phyloP scores from a whole-genome alignment of 1,140 invertebrate genomes.

The Conus betulinus region DNA sequence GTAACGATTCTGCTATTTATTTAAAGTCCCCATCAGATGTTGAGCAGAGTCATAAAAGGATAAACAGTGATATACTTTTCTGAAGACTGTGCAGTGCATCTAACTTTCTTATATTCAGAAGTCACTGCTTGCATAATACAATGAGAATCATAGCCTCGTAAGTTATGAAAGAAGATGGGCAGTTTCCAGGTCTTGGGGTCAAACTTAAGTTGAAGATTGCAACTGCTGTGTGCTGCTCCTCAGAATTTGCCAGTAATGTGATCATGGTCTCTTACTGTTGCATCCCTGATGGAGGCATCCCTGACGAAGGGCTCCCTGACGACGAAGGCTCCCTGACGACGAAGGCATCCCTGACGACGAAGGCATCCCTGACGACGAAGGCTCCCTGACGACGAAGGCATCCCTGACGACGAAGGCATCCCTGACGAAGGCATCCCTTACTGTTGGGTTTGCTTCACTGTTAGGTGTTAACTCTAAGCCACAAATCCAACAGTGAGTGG shows the following conservation, averaged over 20 bases:
- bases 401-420: too few species aligned
- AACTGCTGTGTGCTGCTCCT: slow-evolving; percentile 34
- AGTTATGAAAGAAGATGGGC: slow-evolving; percentile 72
- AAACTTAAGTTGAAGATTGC: slow-evolving; percentile 15
- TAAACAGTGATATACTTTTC: slow-evolving; percentile 58
- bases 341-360: too few species aligned
- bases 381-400: too few species aligned
- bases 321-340: too few species aligned
- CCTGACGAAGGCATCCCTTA: too few species aligned
- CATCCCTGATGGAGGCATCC: slow-evolving; percentile 44
- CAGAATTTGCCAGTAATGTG: slow-evolving; percentile 31
- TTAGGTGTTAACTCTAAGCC: too few species aligned
- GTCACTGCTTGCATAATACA: too few species aligned
- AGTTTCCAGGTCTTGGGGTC: slow-evolving; percentile 37
- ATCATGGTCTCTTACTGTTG: slow-evolving; percentile 25
- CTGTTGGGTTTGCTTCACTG: too few species aligned
- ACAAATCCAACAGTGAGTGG: slow-evolving; percentile 35
- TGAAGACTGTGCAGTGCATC: slow-evolving; percentile 48
- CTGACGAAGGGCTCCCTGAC: neutral
- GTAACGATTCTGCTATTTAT: neutral
- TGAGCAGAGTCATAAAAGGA: neutral
- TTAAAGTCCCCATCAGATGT: slow-evolving; percentile 22
- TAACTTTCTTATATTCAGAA: slow-evolving; percentile 50
- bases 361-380: too few species aligned
- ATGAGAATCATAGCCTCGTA: slow-evolving; percentile 70